Evolutionary conservation across 2,113 vertebrate species (phyloP), one percentile per base, ranked within the genome.

Genomic region (Atractosteus spatula): DNA sequence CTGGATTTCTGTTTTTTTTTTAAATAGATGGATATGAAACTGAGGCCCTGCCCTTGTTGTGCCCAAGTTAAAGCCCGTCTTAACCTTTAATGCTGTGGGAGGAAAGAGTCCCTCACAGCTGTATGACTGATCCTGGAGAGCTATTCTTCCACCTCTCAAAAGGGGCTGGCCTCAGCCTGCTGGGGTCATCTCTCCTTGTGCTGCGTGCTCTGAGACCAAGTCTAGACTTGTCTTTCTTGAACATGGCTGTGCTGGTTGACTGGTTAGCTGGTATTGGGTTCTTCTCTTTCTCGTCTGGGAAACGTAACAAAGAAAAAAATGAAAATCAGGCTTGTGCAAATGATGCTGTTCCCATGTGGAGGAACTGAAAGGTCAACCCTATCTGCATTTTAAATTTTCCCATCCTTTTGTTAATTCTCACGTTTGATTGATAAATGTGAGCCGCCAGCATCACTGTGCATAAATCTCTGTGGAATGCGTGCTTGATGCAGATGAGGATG

Each of bases 61-160:
- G n/a, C 41, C 65, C 56, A 41, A 10, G 11, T 55, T 14, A 62
- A 55, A 55, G 71, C 43, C 29, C 54, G 43, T 68, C 7, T 14
- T 62, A 66, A 77, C 66, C 66, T 71, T 69, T 68, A 41, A 71
- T 43, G 13, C 66, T 73, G 72, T 42, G 71, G 74, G 62, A 62
- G 64, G 55, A 68, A 62, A 66, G 62, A 66, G 57, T 64, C 62
- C 65, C 61, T 75, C 57, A 66, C 64, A 13, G 41, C 8, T 41
- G 55, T 29, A 61, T 83, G 79, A 83, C 74, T 76, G 71, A 74
- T 79, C 66, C 59, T 79, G 47, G 55, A 55, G 68, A 71, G 47
- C 51, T 43, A 55, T 45, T 73, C 51, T 62, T 68, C 67, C 47
- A 57, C 67, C 55, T 62, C 51, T 71, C 51, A 54, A 70, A 59